These are phyloP conservation scores for Molossus molossus DNA, from an alignment of 2,797 vertebrate species.

Conservation along the genomic window DNA sequence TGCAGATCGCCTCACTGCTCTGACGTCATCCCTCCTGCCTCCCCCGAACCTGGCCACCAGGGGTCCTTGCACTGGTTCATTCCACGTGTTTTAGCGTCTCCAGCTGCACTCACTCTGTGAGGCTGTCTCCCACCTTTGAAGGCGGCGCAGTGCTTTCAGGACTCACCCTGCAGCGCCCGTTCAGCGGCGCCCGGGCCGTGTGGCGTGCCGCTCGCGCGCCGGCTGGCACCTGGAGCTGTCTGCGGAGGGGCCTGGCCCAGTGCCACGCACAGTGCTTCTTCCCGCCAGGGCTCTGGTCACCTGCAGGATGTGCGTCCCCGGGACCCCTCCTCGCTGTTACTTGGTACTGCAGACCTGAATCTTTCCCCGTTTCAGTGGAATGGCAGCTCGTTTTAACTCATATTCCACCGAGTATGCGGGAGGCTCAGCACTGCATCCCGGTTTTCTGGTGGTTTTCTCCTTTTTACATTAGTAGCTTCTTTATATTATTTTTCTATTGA, in stretches of 20 bases:
- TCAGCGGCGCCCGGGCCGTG: not conserved
- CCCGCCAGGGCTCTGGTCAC: not conserved
- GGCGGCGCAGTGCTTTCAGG: accelerated
- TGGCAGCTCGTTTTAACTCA: too few relatives aligned
- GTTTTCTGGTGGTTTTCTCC: not conserved
- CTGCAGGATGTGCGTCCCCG: not conserved
- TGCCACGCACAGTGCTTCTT: accelerated
- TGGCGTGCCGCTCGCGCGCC: too few relatives aligned
- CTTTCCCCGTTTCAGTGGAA: accelerated
- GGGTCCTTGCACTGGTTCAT: accelerated
- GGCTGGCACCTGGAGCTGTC: accelerated
- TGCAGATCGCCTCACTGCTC: accelerated
- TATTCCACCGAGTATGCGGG: not conserved
- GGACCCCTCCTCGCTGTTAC: too few relatives aligned
- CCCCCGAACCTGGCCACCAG: not conserved
- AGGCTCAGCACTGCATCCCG: accelerated
- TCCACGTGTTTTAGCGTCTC: not conserved
- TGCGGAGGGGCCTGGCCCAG: not conserved
- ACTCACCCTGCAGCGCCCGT: accelerated
- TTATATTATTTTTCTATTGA: not conserved
- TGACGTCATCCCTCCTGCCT: not conserved
- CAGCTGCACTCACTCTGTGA: accelerated
- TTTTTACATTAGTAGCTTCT: accelerated
- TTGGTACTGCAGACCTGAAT: not conserved
- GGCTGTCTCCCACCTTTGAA: not conserved